Base-by-base conservation (phyloP, 1,140 invertebrate genomes). In the Hetaerina americana region DNA sequence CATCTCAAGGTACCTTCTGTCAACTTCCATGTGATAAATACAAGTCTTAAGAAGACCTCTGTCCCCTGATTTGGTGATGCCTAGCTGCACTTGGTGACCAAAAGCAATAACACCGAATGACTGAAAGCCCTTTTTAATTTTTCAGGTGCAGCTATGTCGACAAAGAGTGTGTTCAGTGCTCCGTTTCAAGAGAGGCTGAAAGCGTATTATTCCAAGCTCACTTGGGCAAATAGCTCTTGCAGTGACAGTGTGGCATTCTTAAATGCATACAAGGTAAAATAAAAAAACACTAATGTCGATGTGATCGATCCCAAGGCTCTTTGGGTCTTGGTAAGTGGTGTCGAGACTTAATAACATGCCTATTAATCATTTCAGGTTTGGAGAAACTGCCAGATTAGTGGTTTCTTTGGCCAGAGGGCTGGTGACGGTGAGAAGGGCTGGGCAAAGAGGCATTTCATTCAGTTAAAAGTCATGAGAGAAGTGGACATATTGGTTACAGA, bases 241-340 rank as follows among this genome's bases (percentile, higher is more conserved):
- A 96, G 93, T 76, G 96, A 98, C 81, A 88, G 90, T 72, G 85
- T 97, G 70, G 90, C 93, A 0, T 88, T 90, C 73, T 82, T 93
- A 0, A 90, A 93, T 79, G 89, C 92, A 0, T 97, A 92, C 78
- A 85, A 87, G 76, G 90, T 92, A 78, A 76, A 8, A 10, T 72
- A 8, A 18, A 18, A 15, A 25, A 57, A 18, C 0, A 40, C 71
- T 72, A 28, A 73, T n/a, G n/a, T n/a, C n/a, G n/a, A n/a, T n/a
- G n/a, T n/a, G n/a, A n/a, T n/a, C n/a, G n/a, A n/a, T n/a, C n/a
- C n/a, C n/a, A n/a, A n/a, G n/a, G n/a, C n/a, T n/a, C n/a, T n/a
- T n/a, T n/a, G n/a, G n/a, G n/a, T n/a, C n/a, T n/a, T n/a, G n/a
- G n/a, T n/a, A n/a, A n/a, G n/a, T n/a, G 18, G 5, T 69, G n/a